Evolutionary conservation across 2,113 vertebrate genomes (phyloP), one percentile per base, ranked within the genome.

Genomic region (Rhinolophus ferrumequinum): DNA sequence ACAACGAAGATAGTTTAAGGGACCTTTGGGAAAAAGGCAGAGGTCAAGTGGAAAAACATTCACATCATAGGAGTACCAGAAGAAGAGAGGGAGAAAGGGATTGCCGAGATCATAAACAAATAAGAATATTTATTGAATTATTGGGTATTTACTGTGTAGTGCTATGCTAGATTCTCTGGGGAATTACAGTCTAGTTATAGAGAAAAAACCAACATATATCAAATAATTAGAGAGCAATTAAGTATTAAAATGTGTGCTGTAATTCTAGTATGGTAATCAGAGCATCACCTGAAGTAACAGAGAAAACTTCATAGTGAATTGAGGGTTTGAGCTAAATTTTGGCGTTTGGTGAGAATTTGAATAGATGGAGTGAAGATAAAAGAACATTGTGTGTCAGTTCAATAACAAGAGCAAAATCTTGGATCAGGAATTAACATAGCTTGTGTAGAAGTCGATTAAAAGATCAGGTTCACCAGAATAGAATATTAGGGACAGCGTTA

Each of bases 401-500:
- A 94, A 84, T 67, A 75, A 62, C 54, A 90, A 79, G 35, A 90
- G 33, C 60, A 93, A 86, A 87, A 76, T 76, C 1, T 28, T 72
- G 12, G 26, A 87, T 35, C 12, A 90, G 6, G 18, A 79, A 62
- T 56, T 54, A 80, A 14, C 8, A 62, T 9, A 73, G 16, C 10
- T 81, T 89, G 21, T 67, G 5, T 41, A 66, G 69, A 79, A 88
- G 54, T 72, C 35, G 85, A 67, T 30, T 30, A 80, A 47, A 69
- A 92, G 77, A 84, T 52, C 15, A 76, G 38, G 21, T 60, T 60
- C 67, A 60, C 13, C 16, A 44, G 26, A 88, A 85, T 5, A 64
- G 56, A 93, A 96, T n/a, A 1, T 50, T 56, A 95, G 50, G 70
- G 41, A 66, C 26, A 94, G 9, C 79, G 14, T 75, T 8, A 97